A percentile compares a stretch with the other conserved stretches of the same genome.
Evolutionary conservation across 2,888 invertebrate genomes (phyloP).

Genomic region (Entomobrya proxima): DNA sequence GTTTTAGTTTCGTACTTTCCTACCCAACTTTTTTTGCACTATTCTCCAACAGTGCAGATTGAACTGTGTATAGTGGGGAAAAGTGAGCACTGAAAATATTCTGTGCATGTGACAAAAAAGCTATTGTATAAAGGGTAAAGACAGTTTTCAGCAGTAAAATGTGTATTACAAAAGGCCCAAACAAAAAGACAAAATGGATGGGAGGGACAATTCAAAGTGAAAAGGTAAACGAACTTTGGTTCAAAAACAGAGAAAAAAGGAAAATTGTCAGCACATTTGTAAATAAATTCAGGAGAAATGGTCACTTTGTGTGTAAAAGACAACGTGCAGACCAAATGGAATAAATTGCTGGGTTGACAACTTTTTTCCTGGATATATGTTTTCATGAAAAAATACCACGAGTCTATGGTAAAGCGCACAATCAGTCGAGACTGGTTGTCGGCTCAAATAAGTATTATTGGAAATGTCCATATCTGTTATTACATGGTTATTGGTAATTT

Average conservation of each 20-base stretch:
- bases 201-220: neutral
- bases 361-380: neutral
- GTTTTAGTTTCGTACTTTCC: constrained; percentile 47
- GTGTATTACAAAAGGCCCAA: neutral
- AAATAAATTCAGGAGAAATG: constrained; percentile 59
- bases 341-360: constrained; percentile 61
- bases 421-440: too few species aligned
- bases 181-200: constrained; percentile 1
- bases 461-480: neutral
- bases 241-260: constrained; percentile 30
- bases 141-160: neutral
- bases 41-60: neutral
- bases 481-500: too few species aligned
- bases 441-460: neutral
- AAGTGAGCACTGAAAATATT: neutral
- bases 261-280: constrained; percentile 62
- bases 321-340: constrained; percentile 61
- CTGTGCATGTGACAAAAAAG: neutral
- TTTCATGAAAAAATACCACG: too few species aligned
- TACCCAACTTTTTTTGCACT: neutral
- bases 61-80: neutral
- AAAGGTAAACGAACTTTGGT: constrained; percentile 33
- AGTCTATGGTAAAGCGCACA: too few species aligned
- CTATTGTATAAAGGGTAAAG: neutral
- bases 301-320: constrained; percentile 54